Evolutionary conservation across 2,113 vertebrate species (phyloP).

Genomic region (Haemorhous mexicanus): DNA sequence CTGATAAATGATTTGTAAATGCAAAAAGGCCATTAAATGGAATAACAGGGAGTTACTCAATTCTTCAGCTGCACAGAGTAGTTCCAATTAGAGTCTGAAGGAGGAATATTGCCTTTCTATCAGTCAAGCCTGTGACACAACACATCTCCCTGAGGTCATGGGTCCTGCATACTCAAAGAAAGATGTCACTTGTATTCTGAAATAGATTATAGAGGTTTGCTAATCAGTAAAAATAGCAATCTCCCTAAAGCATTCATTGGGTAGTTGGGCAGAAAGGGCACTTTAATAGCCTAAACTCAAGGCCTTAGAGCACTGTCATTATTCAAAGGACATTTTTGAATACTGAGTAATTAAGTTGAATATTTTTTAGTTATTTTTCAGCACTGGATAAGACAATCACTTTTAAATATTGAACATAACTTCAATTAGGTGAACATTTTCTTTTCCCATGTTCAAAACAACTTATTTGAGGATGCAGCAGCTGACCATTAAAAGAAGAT

Average conservation of each 20-base stretch:
- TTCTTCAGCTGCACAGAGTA: conserved; percentile 58
- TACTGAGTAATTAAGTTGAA: conserved; percentile 59
- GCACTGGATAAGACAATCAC: background rate
- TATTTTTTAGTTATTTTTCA: conserved; percentile 52
- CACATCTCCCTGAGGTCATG: conserved; percentile 60
- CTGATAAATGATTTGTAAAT: conserved; percentile 71
- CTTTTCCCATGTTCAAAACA: background rate
- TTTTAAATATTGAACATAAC: conserved; percentile 47
- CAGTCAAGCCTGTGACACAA: conserved; percentile 67
- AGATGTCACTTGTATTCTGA: conserved; percentile 60
- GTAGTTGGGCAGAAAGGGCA: conserved; percentile 50
- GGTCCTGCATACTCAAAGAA: conserved; percentile 56
- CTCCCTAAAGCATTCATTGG: conserved; percentile 38
- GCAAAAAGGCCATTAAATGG: conserved; percentile 53
- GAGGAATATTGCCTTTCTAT: conserved; percentile 66
- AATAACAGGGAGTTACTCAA: conserved; percentile 64
- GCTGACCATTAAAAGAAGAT: background rate
- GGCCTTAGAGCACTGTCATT: conserved; percentile 3
- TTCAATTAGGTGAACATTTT: conserved; percentile 9
- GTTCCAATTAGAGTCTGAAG: conserved; percentile 71
- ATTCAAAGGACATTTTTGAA: conserved; percentile 63
- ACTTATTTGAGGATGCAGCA: background rate
- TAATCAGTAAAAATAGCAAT: conserved; percentile 55
- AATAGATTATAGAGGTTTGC: conserved; percentile 59
- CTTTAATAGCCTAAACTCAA: conserved; percentile 58